phyloP scores from a whole-genome alignment of 2,888 invertebrate genomes.

The Mesorhabditis sp. region DNA sequence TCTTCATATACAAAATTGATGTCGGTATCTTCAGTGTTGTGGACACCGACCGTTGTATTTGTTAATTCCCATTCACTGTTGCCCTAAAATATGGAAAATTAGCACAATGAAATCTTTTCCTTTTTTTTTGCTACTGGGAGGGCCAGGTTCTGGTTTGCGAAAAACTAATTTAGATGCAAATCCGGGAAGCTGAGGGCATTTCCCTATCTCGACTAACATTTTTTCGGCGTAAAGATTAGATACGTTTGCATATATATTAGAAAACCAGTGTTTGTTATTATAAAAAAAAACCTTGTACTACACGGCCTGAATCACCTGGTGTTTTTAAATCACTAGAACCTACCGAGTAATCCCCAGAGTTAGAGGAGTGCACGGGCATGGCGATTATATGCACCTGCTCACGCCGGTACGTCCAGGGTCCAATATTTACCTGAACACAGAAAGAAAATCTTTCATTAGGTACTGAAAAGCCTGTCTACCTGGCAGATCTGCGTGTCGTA shows the following conservation, averaged over 20 bases:
- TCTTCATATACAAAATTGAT: neutral
- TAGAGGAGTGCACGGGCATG: neutral
- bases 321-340: no score
- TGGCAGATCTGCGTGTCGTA: constrained; percentile 37
- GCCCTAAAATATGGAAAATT: neutral
- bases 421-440: constrained; percentile 15
- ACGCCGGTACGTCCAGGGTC: constrained; percentile 38
- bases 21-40: neutral
- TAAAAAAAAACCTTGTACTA: no score
- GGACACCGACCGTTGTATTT: neutral
- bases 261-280: no score
- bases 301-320: no score
- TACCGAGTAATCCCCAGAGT: neutral
- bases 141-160: no score
- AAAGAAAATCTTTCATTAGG: neutral
- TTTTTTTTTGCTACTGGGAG: no score
- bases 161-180: no score
- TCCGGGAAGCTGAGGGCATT: no score
- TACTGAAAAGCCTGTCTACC: constrained; percentile 12
- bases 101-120: no score
- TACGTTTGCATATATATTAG: no score
- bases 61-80: constrained; percentile 6
- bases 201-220: no score
- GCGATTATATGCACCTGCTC: neutral
- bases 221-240: no score